phyloP scores from a whole-genome alignment of 2,797 vertebrate species.

The Pangasius larnaudii region DNA sequence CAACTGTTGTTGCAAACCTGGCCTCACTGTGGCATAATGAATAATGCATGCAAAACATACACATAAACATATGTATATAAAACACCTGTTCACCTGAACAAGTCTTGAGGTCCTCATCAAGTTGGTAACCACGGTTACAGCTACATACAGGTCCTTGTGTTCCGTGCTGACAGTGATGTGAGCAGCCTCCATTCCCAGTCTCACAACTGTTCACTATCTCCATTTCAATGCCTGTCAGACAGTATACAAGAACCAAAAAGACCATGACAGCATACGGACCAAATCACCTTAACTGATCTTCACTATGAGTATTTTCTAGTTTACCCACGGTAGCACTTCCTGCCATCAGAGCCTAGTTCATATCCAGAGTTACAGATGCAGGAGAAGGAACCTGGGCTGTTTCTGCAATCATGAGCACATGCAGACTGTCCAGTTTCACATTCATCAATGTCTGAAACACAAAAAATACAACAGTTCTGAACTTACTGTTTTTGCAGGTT shows the following conservation, averaged over 20 bases:
- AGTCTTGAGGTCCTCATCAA: conserved; percentile 77
- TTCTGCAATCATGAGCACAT: conserved; percentile 81
- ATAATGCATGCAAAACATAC: neutral
- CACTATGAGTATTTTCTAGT: neutral
- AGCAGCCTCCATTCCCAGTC: conserved; percentile 78
- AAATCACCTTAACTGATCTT: neutral
- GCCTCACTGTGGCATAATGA: neutral
- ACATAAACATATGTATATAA: neutral
- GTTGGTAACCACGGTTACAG: conserved; percentile 77
- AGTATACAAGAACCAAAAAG: neutral
- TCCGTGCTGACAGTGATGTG: conserved; percentile 80
- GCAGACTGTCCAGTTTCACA: conserved; percentile 69
- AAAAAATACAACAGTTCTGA: conserved; percentile 9
- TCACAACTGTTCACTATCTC: conserved; percentile 87
- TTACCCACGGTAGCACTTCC: conserved; percentile 83
- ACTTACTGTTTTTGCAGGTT: neutral
- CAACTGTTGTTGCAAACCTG: neutral
- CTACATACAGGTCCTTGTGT: conserved; percentile 75
- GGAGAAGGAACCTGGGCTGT: conserved; percentile 80
- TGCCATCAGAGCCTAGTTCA: conserved; percentile 80
- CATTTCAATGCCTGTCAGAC: conserved; percentile 83
- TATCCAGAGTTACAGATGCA: conserved; percentile 81
- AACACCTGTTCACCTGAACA: conserved; percentile 75
- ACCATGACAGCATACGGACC: neutral
- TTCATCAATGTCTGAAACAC: conserved; percentile 78